Evolutionary conservation across 2,797 vertebrate species (phyloP).

Genomic region (Pangasius krempfi): DNA sequence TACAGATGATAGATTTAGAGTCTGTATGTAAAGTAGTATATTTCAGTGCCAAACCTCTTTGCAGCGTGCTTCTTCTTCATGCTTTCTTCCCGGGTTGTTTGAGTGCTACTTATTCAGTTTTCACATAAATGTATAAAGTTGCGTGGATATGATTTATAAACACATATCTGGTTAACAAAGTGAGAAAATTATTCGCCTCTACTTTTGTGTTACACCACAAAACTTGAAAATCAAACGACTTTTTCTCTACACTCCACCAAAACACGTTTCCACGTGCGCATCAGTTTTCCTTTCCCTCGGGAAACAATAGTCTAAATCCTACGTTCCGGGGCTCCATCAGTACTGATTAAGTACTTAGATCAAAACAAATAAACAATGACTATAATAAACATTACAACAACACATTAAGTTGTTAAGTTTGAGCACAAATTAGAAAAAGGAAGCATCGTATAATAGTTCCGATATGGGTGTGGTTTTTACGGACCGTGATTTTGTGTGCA

Average conservation of each 20-base stretch:
- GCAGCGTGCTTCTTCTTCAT: slow-evolving; percentile 58
- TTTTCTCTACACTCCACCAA: background rate
- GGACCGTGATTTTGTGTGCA: slow-evolving; percentile 9
- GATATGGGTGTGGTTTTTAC: background rate
- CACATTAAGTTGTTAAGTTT: background rate
- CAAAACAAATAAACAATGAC: background rate
- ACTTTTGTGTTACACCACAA: background rate
- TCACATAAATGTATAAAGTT: background rate
- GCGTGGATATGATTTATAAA: background rate
- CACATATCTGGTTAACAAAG: background rate
- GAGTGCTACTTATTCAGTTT: background rate
- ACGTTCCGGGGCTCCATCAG: background rate
- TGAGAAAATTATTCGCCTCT: background rate
- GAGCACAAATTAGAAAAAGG: background rate
- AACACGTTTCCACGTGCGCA: slow-evolving; percentile 24
- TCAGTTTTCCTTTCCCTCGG: background rate
- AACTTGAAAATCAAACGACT: background rate
- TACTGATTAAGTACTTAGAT: background rate
- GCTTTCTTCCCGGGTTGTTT: background rate
- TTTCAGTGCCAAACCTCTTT: slow-evolving; percentile 64
- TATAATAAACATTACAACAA: background rate
- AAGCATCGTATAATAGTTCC: background rate
- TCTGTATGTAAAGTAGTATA: background rate
- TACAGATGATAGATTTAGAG: background rate
- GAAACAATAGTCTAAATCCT: background rate